A percentile compares a stretch with the other conserved stretches of the same genome.
These are phyloP conservation scores for Cynopterus sphinx DNA, from an alignment of 2,797 vertebrate species.

Conservation along the genomic window DNA sequence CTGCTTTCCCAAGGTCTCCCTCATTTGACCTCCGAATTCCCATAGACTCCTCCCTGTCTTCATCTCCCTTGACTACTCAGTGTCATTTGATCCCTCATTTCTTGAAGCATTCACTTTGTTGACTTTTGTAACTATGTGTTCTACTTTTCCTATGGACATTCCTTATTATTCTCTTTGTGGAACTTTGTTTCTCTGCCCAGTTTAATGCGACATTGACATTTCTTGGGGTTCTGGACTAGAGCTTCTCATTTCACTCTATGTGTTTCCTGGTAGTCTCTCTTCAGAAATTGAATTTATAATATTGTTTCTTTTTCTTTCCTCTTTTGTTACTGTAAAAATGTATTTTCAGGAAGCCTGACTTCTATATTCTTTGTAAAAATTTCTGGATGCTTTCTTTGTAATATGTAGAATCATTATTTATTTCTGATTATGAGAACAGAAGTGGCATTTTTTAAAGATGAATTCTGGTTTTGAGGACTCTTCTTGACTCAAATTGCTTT, in stretches of 20 bases:
- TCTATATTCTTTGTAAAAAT: background rate
- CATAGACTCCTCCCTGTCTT: background rate
- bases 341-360: background rate
- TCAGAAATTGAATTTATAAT: background rate
- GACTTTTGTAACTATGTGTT: background rate
- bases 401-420: background rate
- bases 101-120: background rate
- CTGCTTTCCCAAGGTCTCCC: background rate
- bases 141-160: background rate
- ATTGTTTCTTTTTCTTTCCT: background rate
- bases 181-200: background rate
- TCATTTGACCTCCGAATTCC: background rate
- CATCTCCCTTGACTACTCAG: background rate
- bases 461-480: background rate
- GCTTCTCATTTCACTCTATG: background rate
- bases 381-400: background rate
- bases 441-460: background rate
- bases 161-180: background rate
- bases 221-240: background rate
- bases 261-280: background rate
- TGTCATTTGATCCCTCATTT: background rate
- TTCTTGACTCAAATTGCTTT: background rate
- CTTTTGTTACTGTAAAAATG: background rate
- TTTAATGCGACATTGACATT: background rate
- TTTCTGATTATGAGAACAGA: constrained; percentile 35